Base-by-base conservation (phyloP, 1,140 invertebrate genomes). In the Diorhabda elongata region DNA sequence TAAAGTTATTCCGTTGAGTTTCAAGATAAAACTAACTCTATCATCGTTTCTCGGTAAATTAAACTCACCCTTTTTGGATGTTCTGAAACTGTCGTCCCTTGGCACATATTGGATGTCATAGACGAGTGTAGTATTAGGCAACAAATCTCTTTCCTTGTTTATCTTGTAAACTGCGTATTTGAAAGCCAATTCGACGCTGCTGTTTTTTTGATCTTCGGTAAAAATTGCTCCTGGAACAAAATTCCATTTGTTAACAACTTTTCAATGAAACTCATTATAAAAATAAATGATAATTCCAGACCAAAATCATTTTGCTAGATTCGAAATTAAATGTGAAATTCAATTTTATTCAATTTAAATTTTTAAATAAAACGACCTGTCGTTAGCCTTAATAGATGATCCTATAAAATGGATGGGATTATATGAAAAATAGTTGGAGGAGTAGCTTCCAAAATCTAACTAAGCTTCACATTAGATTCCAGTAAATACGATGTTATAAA, bases 131-230 rank as follows among this genome's bases (percentile, higher is more conserved):
- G 90, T 94, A 74, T 95, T 92, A 3, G 93, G 90, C 59, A 97
- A 82, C 8, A 97, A 81, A 64, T 84, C 86, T 65, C 89, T 87
- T 73, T 96, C 93, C 76, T 93, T 93, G 82, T 97, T 97, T 66
- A 97, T 93, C 64, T 91, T 88, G 81, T 95, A 95, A 2, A 96
- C 92, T 2, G 94, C 94, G 81, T 96, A 96, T 76, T 96, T 96
- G 82, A 97, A 97, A 3, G 95, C 92, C 67, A 95, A 82, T 80
- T 96, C 94, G 0, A 90, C 87, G 67, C 89, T 91, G 71, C 90
- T 92, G 71, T 93, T 92, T 72, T 91, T 90, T 73, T 94, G 90
- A 72, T 96, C 92, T 76, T 96, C 92, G 0, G 92, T 93, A 81
- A 96, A 95, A 69, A 96, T 92, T n/a, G 92, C 93, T 74, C 93